phyloP scores from a whole-genome alignment of 2,888 invertebrate genomes.

The Reticulitermes lucifugus region DNA sequence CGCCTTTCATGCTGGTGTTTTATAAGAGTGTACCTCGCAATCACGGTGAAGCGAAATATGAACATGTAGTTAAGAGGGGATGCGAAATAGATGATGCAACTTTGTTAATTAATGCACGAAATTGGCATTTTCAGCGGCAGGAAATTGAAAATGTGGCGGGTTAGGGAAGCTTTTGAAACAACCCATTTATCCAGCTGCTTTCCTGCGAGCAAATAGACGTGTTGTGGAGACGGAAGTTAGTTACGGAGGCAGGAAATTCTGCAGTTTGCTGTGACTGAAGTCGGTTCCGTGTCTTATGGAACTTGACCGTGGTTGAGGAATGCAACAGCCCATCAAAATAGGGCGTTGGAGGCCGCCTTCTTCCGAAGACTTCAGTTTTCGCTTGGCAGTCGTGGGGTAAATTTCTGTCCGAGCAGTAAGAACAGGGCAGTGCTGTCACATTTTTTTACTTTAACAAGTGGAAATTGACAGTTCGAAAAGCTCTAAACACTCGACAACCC shows the following conservation, averaged over 20 bases:
- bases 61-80: not conserved
- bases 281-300: not conserved
- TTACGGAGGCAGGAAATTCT: conserved; percentile 1
- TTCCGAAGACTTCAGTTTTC: too few relatives aligned
- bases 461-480: too few relatives aligned
- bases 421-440: too few relatives aligned
- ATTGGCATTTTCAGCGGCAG: conserved; percentile 24
- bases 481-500: too few relatives aligned
- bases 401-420: too few relatives aligned
- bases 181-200: not conserved
- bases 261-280: not conserved
- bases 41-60: not conserved
- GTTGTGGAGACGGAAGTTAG: not conserved
- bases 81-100: conserved; percentile 32
- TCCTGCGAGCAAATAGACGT: not conserved
- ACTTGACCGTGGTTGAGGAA: too few relatives aligned
- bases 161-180: conserved; percentile 6
- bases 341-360: too few relatives aligned
- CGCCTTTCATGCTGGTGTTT: not conserved
- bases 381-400: too few relatives aligned
- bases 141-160: conserved; percentile 22
- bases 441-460: too few relatives aligned
- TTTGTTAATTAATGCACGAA: conserved; percentile 33
- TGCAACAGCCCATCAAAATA: too few relatives aligned
- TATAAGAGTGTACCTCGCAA: not conserved